Conservation (phyloP, 2,113 vertebrate genomes). For the Trematomus loennbergii region DNA sequence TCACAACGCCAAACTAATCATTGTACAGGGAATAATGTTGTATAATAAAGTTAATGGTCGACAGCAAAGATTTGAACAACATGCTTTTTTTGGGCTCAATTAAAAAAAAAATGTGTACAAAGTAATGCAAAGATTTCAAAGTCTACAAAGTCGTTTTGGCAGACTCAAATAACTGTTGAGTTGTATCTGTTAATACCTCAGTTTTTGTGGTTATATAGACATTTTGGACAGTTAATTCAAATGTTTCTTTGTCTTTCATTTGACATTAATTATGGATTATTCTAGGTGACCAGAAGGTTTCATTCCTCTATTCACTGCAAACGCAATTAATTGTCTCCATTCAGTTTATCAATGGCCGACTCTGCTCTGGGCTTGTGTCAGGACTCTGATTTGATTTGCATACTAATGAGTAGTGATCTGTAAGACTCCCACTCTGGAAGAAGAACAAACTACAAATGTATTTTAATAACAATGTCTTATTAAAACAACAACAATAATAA, state of each 20-base stretch:
- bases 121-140: neutral
- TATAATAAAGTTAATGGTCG: too few species aligned
- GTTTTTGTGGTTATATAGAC: neutral
- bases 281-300: neutral
- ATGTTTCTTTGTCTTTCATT: neutral
- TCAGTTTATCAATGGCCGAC: neutral
- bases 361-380: slow-evolving; percentile 7
- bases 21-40: too few species aligned
- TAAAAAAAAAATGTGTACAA: neutral
- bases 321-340: slow-evolving; percentile 1
- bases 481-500: too few species aligned
- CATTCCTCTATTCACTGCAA: neutral
- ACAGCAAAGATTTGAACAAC: too few species aligned
- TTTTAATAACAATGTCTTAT: neutral
- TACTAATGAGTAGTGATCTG: neutral
- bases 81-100: neutral
- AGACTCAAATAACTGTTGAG: neutral
- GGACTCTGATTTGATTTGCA: neutral
- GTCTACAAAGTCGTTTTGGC: neutral
- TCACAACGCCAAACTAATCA: neutral
- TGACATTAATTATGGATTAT: neutral
- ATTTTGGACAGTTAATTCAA: neutral
- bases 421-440: neutral
- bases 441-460: neutral
- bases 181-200: neutral